phyloP scores from a whole-genome alignment of 2,888 invertebrate genomes.

The Lasioglossum malachurum region DNA sequence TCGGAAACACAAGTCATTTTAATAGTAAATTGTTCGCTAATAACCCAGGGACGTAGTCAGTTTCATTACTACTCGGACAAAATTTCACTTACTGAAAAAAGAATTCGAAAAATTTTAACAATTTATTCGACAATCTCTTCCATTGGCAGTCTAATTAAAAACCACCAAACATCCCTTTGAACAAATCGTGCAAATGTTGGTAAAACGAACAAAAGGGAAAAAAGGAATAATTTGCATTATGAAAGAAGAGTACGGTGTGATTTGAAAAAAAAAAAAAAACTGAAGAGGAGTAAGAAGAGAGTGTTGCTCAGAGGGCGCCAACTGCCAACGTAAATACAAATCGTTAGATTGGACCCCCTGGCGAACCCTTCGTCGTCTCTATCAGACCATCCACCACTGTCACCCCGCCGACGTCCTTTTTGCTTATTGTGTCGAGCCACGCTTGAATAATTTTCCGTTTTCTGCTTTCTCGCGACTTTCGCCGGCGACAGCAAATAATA shows the following conservation, averaged over 20 bases:
- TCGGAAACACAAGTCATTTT: background rate
- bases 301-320: slow-evolving; percentile 40
- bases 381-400: slow-evolving; percentile 37
- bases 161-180: background rate
- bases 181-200: background rate
- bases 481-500: slow-evolving; percentile 66
- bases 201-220: background rate
- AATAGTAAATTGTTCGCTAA: background rate
- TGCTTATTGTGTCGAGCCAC: slow-evolving; percentile 50
- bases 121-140: background rate
- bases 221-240: background rate
- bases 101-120: background rate
- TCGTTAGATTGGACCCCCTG: slow-evolving; percentile 69
- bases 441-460: slow-evolving; percentile 68
- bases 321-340: slow-evolving; percentile 67
- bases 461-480: slow-evolving; percentile 66
- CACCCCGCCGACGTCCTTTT: slow-evolving; percentile 44
- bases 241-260: background rate
- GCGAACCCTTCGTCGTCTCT: slow-evolving; percentile 44
- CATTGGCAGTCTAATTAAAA: background rate
- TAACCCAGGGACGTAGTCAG: background rate
- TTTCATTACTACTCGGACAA: background rate
- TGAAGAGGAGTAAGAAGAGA: background rate
- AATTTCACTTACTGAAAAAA: background rate
- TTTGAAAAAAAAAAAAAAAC: background rate